Evolutionary conservation across 1,140 invertebrate species (phyloP).

Genomic region (Macrobrachium rosenbergii): DNA sequence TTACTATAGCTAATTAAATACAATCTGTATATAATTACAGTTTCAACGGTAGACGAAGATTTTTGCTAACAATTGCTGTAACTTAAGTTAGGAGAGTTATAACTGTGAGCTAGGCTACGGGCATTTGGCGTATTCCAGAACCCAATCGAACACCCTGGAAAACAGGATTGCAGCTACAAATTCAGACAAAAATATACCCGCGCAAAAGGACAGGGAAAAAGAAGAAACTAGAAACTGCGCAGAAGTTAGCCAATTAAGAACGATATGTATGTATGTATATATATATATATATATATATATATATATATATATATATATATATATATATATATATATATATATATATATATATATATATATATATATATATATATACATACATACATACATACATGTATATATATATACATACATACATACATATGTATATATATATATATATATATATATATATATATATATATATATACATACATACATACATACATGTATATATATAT

Average conservation of each 20-base stretch:
- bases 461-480: conserved; percentile 23
- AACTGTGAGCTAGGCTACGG: no score
- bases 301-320: conserved; percentile 21
- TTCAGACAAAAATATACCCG: not conserved
- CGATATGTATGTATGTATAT: not conserved
- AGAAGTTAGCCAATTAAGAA: not conserved
- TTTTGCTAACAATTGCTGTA: no score
- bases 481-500: conserved; percentile 1
- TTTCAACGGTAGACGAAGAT: no score
- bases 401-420: not conserved
- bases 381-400: conserved; percentile 14
- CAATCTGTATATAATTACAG: no score
- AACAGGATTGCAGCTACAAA: no score
- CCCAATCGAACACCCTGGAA: no score
- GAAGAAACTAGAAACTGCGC: not conserved
- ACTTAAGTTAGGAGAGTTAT: no score
- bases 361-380: conserved; percentile 10
- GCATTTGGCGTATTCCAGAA: no score
- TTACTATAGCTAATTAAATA: no score
- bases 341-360: conserved; percentile 28
- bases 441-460: conserved; percentile 23
- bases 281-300: not conserved
- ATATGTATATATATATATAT: conserved; percentile 9
- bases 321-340: conserved; percentile 36
- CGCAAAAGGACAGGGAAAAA: not conserved